Evolutionary conservation across 2,888 invertebrate species (phyloP).

Genomic region (Epirrita christyi): DNA sequence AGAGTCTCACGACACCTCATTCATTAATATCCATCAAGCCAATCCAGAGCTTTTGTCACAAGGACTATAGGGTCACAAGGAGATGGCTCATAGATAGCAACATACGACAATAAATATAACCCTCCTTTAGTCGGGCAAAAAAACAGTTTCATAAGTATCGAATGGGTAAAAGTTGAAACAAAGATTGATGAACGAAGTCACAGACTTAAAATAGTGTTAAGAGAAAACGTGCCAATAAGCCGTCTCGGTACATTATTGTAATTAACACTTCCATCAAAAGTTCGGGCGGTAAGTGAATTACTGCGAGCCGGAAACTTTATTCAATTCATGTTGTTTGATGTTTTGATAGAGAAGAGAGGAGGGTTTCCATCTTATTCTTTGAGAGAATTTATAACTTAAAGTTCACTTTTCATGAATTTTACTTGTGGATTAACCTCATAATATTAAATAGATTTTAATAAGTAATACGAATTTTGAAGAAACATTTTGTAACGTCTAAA

Average conservation of each 20-base stretch:
- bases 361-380: background rate
- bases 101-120: no score
- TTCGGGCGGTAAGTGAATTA: conserved; percentile 18
- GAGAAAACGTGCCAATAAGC: conserved; percentile 16
- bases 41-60: no score
- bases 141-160: background rate
- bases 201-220: background rate
- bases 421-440: background rate
- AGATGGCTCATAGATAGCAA: no score
- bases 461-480: no score
- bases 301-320: conserved; percentile 17
- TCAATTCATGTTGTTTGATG: conserved; percentile 21
- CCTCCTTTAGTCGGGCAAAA: no score
- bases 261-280: conserved; percentile 22
- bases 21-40: no score
- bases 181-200: conserved; percentile 5
- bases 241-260: conserved; percentile 18
- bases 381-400: background rate
- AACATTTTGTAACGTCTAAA: no score
- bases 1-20: no score
- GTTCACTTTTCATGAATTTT: background rate
- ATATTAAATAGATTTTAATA: background rate
- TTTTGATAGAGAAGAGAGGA: conserved; percentile 4
- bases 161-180: background rate
- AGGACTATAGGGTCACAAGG: no score